Evolutionary conservation across 1,140 invertebrate genomes (phyloP), one percentile per base, ranked within the genome.

Genomic region (Zaprionus capensis): DNA sequence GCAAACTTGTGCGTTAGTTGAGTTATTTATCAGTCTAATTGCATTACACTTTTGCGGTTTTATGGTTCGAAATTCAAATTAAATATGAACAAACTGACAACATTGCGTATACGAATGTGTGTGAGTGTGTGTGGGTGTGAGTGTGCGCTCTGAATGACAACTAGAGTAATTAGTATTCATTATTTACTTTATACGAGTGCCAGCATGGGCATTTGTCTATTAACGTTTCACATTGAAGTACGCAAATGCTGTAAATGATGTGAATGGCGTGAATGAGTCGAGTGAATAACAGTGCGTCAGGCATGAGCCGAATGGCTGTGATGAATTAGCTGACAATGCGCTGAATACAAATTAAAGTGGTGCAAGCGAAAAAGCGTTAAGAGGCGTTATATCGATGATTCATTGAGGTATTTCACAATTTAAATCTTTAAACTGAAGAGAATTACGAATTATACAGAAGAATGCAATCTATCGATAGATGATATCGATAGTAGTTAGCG

Each of bases 1-100:
- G 17, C 17, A 15, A 58, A 58, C 34, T 26, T 63, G 49, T 65
- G 63, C n/a, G 31, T 46, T 67, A 67, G 51, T 61, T 67, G 24
- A 41, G 49, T 69, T 38, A 61, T 70, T 70, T 65, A 79, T 75
- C 76, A 70, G 71, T 20, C 46, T 55, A 71, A 79, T 78, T 59
- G 76, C 76, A 80, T 77, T 63, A 78, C 59, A 70, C 67, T 34
- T 78, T 64, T 78, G 77, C 14, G 77, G 77, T 69, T 66, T 53
- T 22, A 5, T 17, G 77, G 75, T 61, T 78, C 59, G 59, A 69
- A 69, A 78, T 49, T 49, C 44, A 64, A 68, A 78, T 78, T 78
- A 65, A 80, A 74, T 78, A 71, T 61, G 49, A 59, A 46, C 64
- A 56, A 56, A 66, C 28, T 57, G 15, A 51, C 46, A 51, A 24